Evolutionary conservation across 2,113 vertebrate genomes (phyloP).

Genomic region (Brachirus orientalis): DNA sequence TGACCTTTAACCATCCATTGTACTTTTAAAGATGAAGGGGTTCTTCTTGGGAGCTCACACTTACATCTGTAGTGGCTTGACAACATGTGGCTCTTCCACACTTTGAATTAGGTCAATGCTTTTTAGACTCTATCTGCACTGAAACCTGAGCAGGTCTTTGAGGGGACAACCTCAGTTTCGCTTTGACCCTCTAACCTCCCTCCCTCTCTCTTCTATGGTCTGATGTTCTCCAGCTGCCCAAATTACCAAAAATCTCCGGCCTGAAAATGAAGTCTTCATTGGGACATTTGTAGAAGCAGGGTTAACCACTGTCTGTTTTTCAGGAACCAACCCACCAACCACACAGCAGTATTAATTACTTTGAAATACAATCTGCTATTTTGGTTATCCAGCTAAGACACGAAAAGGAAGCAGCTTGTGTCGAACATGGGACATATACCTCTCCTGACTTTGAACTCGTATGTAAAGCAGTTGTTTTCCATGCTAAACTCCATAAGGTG

Average conservation of each 20-base stretch:
- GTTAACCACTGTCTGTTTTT: slow-evolving; percentile 11
- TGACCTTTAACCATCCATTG: slow-evolving; percentile 48
- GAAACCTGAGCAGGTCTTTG: slow-evolving; percentile 59
- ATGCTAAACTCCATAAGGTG: no score
- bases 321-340: slow-evolving; percentile 15
- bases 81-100: slow-evolving; percentile 24
- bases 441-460: not conserved
- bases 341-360: slow-evolving; percentile 7
- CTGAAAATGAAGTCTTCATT: slow-evolving; percentile 31
- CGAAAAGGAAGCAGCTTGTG: slow-evolving; percentile 2
- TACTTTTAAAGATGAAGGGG: slow-evolving; percentile 7
- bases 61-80: slow-evolving; percentile 41
- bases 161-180: slow-evolving; percentile 22
- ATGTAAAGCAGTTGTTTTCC: no score
- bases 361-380: slow-evolving; percentile 1
- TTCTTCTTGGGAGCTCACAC: slow-evolving; percentile 19
- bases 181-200: slow-evolving; percentile 44
- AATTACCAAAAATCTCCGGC: slow-evolving; percentile 11
- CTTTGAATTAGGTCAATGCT: slow-evolving; percentile 40
- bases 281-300: not conserved
- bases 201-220: slow-evolving; percentile 6
- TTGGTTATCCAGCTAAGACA: slow-evolving; percentile 19
- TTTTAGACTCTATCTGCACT: slow-evolving; percentile 58
- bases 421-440: not conserved
- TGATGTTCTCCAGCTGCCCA: slow-evolving; percentile 55